Base-by-base conservation (phyloP, 1,140 invertebrate species). In the Heliconius nattereri region DNA sequence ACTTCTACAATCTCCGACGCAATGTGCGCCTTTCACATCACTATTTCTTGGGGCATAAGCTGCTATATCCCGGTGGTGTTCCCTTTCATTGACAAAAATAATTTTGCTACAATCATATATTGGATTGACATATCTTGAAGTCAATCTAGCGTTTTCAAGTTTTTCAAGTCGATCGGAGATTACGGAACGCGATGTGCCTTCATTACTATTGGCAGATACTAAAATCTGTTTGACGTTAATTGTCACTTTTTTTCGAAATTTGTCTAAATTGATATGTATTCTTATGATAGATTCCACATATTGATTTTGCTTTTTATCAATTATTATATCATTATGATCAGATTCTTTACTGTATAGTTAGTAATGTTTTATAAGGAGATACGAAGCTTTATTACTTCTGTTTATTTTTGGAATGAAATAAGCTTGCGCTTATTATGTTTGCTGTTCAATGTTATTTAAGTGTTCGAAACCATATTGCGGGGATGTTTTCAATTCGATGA, bases 71-170 rank as follows among this genome's bases (percentile, higher is more conserved):
- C 57, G 8, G 66, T 26, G 37, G 26, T 52, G 13, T 8, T 70
- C 3, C 29, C n/a, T 54, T 37, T 13, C 66, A 29, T 60, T 71
- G 29, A 77, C 79, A 74, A 80, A 75, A 75, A 60, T 54, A 83
- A 84, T 71, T 57, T 89, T 87, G 86, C 82, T 74, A 81, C 73
- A 81, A 78, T 76, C 75, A 85, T 75, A 90, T 90, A 87, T 90
- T 84, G 81, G 83, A 89, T 90, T 90, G 89, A 91, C 88, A 89
- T 90, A 91, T 90, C 90, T 85, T 78, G 85, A 84, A 84, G 84
- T 82, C 89, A 86, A 90, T 90, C 89, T 90, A 89, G 83, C 78
- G 84, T 86, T 87, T 86, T 83, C 84, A 79, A 86, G 81, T 90
- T 90, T 89, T 90, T 91, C 82, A 83, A 80, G 84, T 35, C 78